These are phyloP conservation scores for Labeo rohita DNA, from an alignment of 2,113 vertebrate species.

Conservation along the genomic window DNA sequence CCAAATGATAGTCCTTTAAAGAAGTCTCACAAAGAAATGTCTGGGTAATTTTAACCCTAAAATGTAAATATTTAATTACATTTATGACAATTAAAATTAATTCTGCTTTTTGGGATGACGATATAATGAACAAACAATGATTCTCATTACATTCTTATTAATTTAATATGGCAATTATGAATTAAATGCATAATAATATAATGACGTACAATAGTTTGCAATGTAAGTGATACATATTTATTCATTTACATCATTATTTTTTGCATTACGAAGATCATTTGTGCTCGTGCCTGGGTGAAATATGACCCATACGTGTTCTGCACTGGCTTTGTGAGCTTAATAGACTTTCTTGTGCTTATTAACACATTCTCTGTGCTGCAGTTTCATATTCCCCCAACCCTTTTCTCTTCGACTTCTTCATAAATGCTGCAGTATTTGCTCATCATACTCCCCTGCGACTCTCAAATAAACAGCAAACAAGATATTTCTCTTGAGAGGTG, in stretches of 20 bases:
- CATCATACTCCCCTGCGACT: background rate
- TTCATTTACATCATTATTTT: background rate
- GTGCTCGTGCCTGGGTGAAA: background rate
- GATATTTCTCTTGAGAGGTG: background rate
- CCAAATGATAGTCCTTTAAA: background rate
- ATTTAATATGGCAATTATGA: background rate
- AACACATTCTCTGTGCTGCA: background rate
- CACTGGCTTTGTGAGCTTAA: background rate
- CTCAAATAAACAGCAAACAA: conserved; percentile 18
- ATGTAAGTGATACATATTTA: background rate
- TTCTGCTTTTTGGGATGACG: background rate
- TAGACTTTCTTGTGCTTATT: background rate
- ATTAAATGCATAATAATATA: background rate
- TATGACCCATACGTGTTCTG: background rate
- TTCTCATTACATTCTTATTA: background rate
- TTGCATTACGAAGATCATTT: background rate
- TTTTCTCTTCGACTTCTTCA: background rate
- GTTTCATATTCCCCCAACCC: background rate
- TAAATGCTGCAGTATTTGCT: background rate
- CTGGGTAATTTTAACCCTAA: background rate
- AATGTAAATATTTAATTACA: background rate
- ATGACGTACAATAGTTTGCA: background rate
- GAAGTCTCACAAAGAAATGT: background rate
- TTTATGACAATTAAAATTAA: background rate
- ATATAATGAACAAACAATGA: background rate